phyloP scores from a whole-genome alignment of 2,113 vertebrate genomes.

The Delphinapterus leucas region DNA sequence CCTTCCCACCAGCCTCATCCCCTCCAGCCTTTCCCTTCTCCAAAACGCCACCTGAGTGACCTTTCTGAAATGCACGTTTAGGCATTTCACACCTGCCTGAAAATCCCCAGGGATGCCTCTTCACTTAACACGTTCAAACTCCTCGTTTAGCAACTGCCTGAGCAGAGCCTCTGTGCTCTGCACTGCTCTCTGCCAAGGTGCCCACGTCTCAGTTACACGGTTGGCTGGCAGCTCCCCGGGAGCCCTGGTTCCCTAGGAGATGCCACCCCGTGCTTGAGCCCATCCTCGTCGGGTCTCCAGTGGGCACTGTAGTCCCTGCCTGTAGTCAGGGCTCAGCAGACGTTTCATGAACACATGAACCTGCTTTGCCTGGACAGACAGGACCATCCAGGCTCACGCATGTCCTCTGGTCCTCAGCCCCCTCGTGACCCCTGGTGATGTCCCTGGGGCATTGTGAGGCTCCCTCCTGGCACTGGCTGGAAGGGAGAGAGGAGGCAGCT shows the following conservation, averaged over 20 bases:
- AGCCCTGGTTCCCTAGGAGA: neutral
- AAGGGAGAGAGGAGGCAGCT: neutral
- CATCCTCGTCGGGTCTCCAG: neutral
- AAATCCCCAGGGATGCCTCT: neutral
- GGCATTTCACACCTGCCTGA: neutral
- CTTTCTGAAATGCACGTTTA: neutral
- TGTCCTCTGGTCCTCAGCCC: neutral
- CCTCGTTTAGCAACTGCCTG: neutral
- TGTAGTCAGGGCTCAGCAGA: accelerated
- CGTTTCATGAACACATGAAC: no score
- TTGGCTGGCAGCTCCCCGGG: neutral
- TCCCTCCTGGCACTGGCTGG: neutral
- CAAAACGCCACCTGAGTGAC: no score
- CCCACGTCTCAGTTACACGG: neutral
- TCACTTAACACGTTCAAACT: neutral
- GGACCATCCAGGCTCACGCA: neutral
- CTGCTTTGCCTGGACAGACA: no score
- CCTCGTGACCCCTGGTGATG: accelerated
- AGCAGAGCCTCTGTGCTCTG: neutral
- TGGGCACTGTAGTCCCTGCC: accelerated
- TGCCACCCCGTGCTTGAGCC: neutral
- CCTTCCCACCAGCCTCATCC: neutral
- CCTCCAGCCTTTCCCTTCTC: neutral
- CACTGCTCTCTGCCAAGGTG: neutral
- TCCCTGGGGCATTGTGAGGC: neutral